A percentile compares a stretch with the other conserved stretches of the same genome.
Conservation (phyloP, 1,140 invertebrate genomes). For the Euura saliciscinereae region DNA sequence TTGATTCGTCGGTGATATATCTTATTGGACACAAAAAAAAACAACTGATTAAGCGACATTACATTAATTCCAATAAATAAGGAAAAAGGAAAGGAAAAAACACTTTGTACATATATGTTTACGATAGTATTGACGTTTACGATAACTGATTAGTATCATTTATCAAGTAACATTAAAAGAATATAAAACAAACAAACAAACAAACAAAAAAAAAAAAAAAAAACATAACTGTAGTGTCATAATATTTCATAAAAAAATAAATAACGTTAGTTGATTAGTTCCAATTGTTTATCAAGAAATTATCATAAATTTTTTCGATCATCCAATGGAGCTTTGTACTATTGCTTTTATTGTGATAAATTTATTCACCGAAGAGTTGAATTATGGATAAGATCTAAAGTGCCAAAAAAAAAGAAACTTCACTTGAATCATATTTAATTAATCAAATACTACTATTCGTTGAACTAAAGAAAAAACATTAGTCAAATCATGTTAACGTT, state of each 20-base stretch:
- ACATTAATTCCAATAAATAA: constrained; percentile 17
- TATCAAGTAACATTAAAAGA: not conserved
- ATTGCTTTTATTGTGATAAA: not conserved
- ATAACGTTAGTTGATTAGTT: constrained; percentile 34
- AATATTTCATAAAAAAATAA: constrained; percentile 28
- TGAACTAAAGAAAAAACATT: too few relatives aligned
- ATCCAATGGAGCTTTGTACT: not conserved
- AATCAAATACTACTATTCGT: too few relatives aligned
- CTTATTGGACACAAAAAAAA: not conserved
- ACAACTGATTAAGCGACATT: constrained; percentile 23
- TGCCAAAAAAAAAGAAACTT: not conserved
- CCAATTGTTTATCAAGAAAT: constrained; percentile 37
- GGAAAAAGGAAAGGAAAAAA: constrained; percentile 3
- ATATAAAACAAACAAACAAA: too few relatives aligned
- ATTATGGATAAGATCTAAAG: not conserved
- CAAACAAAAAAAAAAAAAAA: not conserved
- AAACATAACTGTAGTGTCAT: constrained; percentile 40
- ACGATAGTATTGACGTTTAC: constrained; percentile 31
- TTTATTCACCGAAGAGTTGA: not conserved
- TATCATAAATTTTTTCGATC: constrained; percentile 23
- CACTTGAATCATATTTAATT: too few relatives aligned
- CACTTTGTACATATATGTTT: constrained; percentile 27
- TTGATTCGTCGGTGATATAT: constrained; percentile 10
- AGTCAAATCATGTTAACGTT: not conserved
- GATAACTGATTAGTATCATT: constrained; percentile 23